Evolutionary conservation across 2,888 invertebrate species (phyloP).

Genomic region (Xestobium rufovillosum): DNA sequence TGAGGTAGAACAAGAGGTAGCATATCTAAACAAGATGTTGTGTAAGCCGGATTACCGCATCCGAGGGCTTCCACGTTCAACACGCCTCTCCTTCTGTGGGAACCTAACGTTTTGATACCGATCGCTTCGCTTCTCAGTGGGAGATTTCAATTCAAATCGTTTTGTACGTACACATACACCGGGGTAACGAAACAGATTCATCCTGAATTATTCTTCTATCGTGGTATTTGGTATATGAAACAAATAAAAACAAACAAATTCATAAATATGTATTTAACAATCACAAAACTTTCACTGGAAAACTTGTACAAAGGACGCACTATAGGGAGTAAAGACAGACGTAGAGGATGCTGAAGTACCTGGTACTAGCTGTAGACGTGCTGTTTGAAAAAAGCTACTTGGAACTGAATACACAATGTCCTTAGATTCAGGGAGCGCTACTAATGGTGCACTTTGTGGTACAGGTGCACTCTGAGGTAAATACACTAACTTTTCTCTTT

Average conservation of each 20-base stretch:
- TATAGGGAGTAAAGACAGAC: slow-evolving; percentile 30
- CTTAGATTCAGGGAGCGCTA: slow-evolving; percentile 23
- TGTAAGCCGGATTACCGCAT: slow-evolving; percentile 2
- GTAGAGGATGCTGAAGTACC: slow-evolving; percentile 20
- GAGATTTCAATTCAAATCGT: too few species aligned
- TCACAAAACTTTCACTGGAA: slow-evolving; percentile 24
- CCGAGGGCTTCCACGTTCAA: not conserved
- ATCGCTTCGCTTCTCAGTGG: not conserved
- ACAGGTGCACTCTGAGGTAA: slow-evolving; percentile 14
- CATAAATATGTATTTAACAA: too few species aligned
- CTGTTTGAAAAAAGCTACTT: slow-evolving; percentile 7
- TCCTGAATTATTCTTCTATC: too few species aligned
- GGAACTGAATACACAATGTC: not conserved
- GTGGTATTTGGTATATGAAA: too few species aligned
- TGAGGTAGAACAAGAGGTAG: too few species aligned
- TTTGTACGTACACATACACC: too few species aligned
- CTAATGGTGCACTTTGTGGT: slow-evolving; percentile 20
- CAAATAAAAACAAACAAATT: too few species aligned
- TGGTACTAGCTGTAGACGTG: slow-evolving; percentile 8
- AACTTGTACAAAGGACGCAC: slow-evolving; percentile 31
- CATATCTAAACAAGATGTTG: slow-evolving; percentile 3
- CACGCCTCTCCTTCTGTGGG: not conserved
- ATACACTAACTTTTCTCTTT: slow-evolving; percentile 7
- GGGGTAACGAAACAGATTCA: too few species aligned
- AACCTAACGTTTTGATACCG: too few species aligned